Evolutionary conservation across 2,888 invertebrate species (phyloP).

Genomic region (Hypena proboscidalis): DNA sequence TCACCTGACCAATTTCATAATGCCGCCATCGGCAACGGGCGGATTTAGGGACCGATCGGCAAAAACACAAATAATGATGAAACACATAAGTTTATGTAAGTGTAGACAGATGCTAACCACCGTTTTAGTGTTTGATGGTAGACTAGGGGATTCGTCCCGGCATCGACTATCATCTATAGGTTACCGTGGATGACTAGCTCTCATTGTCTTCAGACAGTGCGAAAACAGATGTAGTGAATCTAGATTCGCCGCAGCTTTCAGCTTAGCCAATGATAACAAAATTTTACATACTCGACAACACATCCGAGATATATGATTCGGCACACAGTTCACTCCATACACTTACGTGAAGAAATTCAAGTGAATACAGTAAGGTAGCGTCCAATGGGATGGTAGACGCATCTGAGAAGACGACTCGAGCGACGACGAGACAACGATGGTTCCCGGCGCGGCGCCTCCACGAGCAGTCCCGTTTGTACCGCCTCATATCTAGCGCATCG

Average conservation of each 20-base stretch:
- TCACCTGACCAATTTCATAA: conserved; percentile 80
- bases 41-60: conserved; percentile 75
- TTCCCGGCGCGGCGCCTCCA: conserved; percentile 35
- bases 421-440: conserved; percentile 31
- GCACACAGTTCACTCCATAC: conserved; percentile 50
- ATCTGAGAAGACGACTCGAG: conserved; percentile 29
- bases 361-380: conserved; percentile 40
- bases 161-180: conserved; percentile 62
- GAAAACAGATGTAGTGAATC: conserved; percentile 63
- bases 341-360: conserved; percentile 43
- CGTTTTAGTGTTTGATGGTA: conserved; percentile 76
- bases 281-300: conserved; percentile 45
- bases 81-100: conserved; percentile 71
- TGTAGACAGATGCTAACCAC: conserved; percentile 64
- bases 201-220: conserved; percentile 49
- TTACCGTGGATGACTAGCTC: conserved; percentile 67
- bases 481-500: conserved; percentile 77
- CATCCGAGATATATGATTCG: conserved; percentile 43
- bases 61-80: conserved; percentile 69
- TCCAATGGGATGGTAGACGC: conserved; percentile 35
- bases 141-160: conserved; percentile 73
- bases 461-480: conserved; percentile 70
- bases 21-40: conserved; percentile 65
- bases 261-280: conserved; percentile 63
- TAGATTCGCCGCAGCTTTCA: conserved; percentile 74